These are phyloP conservation scores for Propithecus coquereli DNA, from an alignment of 2,113 vertebrate species.

Conservation along the genomic window DNA sequence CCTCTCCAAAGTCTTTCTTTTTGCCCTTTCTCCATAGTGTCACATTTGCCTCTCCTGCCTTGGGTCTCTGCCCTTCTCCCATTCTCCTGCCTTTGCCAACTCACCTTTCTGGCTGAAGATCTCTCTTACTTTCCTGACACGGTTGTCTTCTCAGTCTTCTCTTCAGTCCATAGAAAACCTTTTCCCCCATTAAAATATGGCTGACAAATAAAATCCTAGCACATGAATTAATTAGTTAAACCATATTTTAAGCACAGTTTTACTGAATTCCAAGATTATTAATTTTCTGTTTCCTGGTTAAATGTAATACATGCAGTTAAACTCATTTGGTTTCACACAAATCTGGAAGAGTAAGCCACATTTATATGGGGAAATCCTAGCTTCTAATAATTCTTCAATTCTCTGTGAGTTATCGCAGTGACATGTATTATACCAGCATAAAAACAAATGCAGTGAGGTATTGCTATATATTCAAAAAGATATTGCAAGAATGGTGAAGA, in stretches of 20 bases:
- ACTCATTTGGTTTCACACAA: neutral
- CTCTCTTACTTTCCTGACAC: neutral
- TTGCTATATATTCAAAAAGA: neutral
- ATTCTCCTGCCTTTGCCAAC: rapidly evolving
- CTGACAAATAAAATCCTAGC: neutral
- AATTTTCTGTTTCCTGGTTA: neutral
- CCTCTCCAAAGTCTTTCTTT: neutral
- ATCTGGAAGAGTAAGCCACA: neutral
- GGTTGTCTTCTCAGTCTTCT: neutral
- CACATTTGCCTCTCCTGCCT: neutral
- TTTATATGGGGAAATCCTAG: neutral
- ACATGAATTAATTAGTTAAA: neutral
- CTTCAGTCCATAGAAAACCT: neutral
- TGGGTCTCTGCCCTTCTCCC: neutral
- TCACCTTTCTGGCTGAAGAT: neutral
- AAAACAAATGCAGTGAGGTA: neutral
- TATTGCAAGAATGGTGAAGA: neutral
- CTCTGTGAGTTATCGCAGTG: neutral
- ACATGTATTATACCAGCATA: neutral
- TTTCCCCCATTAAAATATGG: neutral
- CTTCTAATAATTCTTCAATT: neutral
- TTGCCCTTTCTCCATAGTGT: neutral
- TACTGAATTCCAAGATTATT: neutral
- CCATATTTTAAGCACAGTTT: neutral
- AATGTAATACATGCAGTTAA: neutral